Conservation (phyloP, 2,888 invertebrate species). For the Melanargia galathea region DNA sequence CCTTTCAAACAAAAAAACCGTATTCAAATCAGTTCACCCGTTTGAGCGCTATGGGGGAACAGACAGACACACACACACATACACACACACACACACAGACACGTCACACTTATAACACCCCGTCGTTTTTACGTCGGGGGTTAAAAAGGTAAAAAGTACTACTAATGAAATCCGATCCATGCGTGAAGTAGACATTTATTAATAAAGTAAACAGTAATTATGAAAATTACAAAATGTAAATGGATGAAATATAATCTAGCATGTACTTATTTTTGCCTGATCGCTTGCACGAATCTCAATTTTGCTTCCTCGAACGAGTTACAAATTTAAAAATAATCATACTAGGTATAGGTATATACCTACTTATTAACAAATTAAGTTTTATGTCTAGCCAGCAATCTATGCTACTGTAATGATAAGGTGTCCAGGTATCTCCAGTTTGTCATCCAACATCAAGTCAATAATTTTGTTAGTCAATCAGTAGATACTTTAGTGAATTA, state of each 20-base stretch:
- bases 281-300: not conserved
- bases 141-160: not conserved
- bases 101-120: too few species aligned
- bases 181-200: not conserved
- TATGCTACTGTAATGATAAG: slow-evolving; percentile 25
- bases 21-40: too few species aligned
- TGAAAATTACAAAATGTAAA: not conserved
- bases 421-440: slow-evolving; percentile 24
- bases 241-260: not conserved
- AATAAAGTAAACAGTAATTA: not conserved
- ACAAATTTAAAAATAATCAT: slow-evolving; percentile 14
- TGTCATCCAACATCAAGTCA: slow-evolving; percentile 24
- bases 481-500: slow-evolving; percentile 24
- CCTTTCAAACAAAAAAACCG: too few species aligned
- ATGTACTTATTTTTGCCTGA: slow-evolving; percentile 4
- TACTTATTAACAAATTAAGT: too few species aligned
- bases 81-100: too few species aligned
- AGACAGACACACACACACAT: too few species aligned
- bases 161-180: not conserved
- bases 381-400: slow-evolving; percentile 23
- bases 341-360: too few species aligned
- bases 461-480: slow-evolving; percentile 27
- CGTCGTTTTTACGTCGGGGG: too few species aligned
- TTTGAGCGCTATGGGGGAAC: too few species aligned
- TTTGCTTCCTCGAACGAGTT: not conserved